A percentile compares a stretch with the other conserved stretches of the same genome.
These are phyloP conservation scores for Aplochiton taeniatus DNA, from an alignment of 2,797 vertebrate species.

Conservation along the genomic window DNA sequence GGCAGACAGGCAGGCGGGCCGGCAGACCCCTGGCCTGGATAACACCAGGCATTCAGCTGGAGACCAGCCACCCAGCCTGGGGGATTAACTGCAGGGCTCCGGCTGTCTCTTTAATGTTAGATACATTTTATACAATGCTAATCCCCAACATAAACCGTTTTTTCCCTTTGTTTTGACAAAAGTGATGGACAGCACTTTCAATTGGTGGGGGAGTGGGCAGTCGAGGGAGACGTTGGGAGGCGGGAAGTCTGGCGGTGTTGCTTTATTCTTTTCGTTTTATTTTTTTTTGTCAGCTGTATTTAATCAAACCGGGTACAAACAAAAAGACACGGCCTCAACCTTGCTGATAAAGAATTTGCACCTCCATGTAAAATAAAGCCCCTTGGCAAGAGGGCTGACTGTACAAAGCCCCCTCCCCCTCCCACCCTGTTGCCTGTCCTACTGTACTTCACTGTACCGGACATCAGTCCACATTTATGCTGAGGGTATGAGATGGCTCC, in stretches of 20 bases:
- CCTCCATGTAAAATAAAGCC: conserved; percentile 56
- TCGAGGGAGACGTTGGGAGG: conserved; percentile 17
- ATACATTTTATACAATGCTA: conserved; percentile 69
- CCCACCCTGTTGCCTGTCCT: conserved; percentile 2
- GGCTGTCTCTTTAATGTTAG: conserved; percentile 58
- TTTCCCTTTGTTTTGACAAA: conserved; percentile 56
- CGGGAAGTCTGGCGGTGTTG: neutral
- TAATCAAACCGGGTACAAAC: conserved; percentile 34
- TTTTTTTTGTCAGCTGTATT: conserved; percentile 36
- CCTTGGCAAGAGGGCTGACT: conserved; percentile 57
- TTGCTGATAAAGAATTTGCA: conserved; percentile 59
- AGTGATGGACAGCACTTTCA: conserved; percentile 48
- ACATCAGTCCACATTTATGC: conserved; percentile 52
- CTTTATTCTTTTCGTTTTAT: conserved; percentile 22
- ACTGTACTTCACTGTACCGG: conserved; percentile 39
- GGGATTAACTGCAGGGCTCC: conserved; percentile 65
- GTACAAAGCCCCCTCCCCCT: conserved; percentile 37
- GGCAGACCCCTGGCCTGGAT: conserved; percentile 26
- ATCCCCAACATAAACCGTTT: conserved; percentile 58
- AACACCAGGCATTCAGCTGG: conserved; percentile 63
- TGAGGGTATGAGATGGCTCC: conserved; percentile 68
- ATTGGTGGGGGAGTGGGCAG: conserved; percentile 7
- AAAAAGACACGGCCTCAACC: conserved; percentile 25
- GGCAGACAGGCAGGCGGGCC: conserved; percentile 19
- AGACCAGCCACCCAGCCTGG: conserved; percentile 56